Conservation (phyloP, 2,797 vertebrate species). For the Cyclura pinguis region DNA sequence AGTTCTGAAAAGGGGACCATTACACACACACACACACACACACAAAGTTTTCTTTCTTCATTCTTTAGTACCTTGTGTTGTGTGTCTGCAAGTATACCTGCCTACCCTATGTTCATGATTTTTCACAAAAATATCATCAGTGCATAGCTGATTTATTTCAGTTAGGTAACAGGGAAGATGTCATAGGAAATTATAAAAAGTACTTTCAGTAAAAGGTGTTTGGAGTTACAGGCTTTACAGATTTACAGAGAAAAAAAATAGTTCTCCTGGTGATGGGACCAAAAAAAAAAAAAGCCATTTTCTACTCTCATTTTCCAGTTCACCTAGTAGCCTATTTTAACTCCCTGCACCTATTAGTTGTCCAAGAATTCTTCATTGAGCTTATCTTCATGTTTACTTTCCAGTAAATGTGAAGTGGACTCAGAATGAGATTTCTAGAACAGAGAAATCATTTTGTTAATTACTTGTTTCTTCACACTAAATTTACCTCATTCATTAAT, state of each 20-base stretch:
- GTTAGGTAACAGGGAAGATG: not conserved
- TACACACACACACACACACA: not conserved
- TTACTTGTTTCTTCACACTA: conserved; percentile 15
- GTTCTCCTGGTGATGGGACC: not conserved
- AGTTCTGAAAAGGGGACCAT: not conserved
- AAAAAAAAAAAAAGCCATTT: not conserved
- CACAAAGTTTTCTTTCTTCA: not conserved
- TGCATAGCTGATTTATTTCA: not conserved
- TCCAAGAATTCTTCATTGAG: conserved; percentile 20
- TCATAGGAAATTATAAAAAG: not conserved
- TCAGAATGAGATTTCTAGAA: conserved; percentile 3
- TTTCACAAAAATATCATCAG: not conserved
- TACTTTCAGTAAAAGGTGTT: not conserved
- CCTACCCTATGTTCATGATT: not conserved
- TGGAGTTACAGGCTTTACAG: not conserved
- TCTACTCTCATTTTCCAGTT: not conserved
- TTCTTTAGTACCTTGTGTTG: not conserved
- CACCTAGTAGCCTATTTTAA: not conserved
- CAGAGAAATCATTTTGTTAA: not conserved
- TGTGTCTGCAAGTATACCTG: not conserved
- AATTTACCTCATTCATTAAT: conserved; percentile 26
- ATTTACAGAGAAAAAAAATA: not conserved
- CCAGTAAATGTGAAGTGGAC: conserved; percentile 34
- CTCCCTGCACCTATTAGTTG: not conserved
- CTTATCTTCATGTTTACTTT: not conserved